Evolutionary conservation across 2,797 vertebrate species (phyloP).

Genomic region (Acestrorhynchus altus): DNA sequence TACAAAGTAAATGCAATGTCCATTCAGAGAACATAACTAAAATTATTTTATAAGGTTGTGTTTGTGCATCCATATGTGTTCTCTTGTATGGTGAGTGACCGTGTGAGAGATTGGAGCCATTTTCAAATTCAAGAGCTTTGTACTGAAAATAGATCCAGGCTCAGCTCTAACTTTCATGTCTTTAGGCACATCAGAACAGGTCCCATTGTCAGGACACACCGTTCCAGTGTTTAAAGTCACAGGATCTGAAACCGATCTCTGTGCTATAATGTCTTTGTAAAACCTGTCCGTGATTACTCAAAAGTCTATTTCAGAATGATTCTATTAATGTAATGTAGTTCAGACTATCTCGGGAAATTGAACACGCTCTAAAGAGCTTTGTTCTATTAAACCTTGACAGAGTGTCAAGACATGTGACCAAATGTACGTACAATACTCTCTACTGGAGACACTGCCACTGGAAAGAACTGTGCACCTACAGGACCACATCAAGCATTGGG

Average conservation of each 20-base stretch:
- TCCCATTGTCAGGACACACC: background rate
- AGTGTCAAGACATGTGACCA: background rate
- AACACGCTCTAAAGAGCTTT: background rate
- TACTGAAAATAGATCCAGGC: conserved; percentile 22
- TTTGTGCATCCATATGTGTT: background rate
- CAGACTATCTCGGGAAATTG: background rate
- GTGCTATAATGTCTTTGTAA: background rate
- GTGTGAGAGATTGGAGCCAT: background rate
- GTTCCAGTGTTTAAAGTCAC: background rate
- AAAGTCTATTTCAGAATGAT: conserved; percentile 5
- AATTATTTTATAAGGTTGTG: too few species aligned
- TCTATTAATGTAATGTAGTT: background rate
- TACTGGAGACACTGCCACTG: too few species aligned
- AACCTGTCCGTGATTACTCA: background rate
- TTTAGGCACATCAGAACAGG: background rate
- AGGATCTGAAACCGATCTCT: background rate
- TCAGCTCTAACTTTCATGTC: background rate
- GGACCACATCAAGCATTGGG: too few species aligned
- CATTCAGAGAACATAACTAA: background rate
- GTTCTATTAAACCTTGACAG: background rate
- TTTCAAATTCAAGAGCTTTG: conserved; percentile 14
- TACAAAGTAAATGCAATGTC: background rate
- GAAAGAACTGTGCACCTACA: too few species aligned
- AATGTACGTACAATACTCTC: background rate
- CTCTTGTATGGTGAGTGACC: background rate